Evolutionary conservation across 2,797 vertebrate species (phyloP), one percentile per base, ranked within the genome.

Genomic region (Dipus sagitta): DNA sequence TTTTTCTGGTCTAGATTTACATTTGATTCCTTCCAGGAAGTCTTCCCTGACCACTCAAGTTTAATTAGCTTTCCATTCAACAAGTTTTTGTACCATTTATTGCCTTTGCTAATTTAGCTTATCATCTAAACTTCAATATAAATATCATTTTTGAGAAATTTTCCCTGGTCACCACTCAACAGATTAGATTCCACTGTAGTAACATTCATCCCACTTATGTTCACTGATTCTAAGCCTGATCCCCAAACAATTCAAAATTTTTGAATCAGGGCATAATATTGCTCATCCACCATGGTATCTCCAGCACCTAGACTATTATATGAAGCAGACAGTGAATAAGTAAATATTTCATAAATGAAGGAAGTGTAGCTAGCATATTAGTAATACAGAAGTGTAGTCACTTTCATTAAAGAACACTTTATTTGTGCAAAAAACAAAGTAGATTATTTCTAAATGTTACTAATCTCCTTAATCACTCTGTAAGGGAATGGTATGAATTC

Each of bases 301-400:
- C 32, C 14, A 78, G 11, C 18, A 89, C 21, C 1, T 34, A 82
- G 38, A 65, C 28, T 32, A n/a, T 60, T 52, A 76, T 60, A 89
- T 60, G 68, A 15, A 42, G 62, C 4, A 67, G 72, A 18, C 7
- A 68, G 28, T 11, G 2, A 85, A 20, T 32, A 47, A 90, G 32
- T 77, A 65, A 68, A 26, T 83, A 17, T n/a, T n/a, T 86, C 54
- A 79, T 71, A 77, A 84, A 79, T 91, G 12, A 80, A 86, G 26
- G 32, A 88, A 85, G 34, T 15, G n/a, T 71, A 90, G 77, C 20
- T 58, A 80, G 77, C 72, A 77, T 58, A 42, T 12, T 68, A 90
- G 5, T 18, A 81, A 21, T 47, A 62, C 90, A 78, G 14, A 2
- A 77, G 26, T 18, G 17, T 23, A 15, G 9, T 20, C 75, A 5